Conservation (phyloP, 53 echinoderm and acorn worm genomes). For the Holothuria scabra region DNA sequence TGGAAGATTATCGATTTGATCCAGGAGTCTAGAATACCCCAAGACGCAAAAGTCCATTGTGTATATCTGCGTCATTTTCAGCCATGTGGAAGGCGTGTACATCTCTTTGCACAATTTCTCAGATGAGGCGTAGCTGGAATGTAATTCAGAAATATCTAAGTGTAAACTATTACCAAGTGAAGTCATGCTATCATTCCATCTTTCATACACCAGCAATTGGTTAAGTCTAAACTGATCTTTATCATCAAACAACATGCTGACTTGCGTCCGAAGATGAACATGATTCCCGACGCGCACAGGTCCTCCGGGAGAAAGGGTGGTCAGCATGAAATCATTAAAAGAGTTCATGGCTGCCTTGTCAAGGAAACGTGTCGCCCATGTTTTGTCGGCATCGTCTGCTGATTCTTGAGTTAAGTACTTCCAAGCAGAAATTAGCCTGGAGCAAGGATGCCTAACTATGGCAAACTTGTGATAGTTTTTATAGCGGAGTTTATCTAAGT, state of each 20-base stretch:
- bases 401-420: neutral
- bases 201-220: slow-evolving; percentile 25
- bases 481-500: neutral
- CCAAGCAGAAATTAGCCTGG: slow-evolving; percentile 19
- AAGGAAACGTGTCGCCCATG: neutral
- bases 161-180: neutral
- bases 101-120: neutral
- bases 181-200: slow-evolving; percentile 36
- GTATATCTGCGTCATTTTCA: slow-evolving; percentile 39
- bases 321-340: neutral
- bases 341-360: neutral
- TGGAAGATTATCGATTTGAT: neutral
- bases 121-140: neutral
- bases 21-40: slow-evolving; percentile 2
- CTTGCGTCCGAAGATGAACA: slow-evolving; percentile 23
- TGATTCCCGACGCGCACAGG: neutral
- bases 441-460: slow-evolving; percentile 18
- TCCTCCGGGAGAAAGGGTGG: slow-evolving; percentile 9
- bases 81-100: slow-evolving; percentile 1
- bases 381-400: neutral
- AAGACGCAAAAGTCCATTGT: slow-evolving; percentile 27
- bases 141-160: neutral
- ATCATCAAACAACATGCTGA: slow-evolving; percentile 29
- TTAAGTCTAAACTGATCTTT: neutral
- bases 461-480: slow-evolving; percentile 29